Base-by-base conservation (phyloP, 2,888 invertebrate species). In the Noctua fimbriata region DNA sequence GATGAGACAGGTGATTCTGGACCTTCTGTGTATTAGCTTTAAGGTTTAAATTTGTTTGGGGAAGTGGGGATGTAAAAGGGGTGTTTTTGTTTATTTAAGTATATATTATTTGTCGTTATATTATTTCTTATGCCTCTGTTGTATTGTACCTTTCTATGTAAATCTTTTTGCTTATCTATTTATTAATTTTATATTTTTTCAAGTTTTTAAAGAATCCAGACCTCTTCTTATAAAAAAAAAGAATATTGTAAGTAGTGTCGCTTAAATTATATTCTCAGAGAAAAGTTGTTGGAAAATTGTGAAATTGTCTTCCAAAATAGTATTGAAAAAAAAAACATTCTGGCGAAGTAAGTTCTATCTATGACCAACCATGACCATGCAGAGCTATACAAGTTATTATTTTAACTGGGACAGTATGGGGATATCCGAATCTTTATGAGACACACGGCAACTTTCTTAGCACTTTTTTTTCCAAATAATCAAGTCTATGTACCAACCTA, bases 1-100 rank as follows among this genome's bases (percentile, higher is more conserved):
- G 99, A 99, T 94, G 99, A 99, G 97, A 98, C 99, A 92, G 99
- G 99, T 99, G 94, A 96, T 94, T 79, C 63, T 80, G 7, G 3
- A 82, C 69, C 72, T 73, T 88, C 69, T 78, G 0, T 73, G 0
- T 7, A 44, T 32, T 75, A 5, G 0, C 0, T 16, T 71, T 66
- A 78, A 71, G 69, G 49, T 69, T 72, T 1, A 73, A 47, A 41
- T 69, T 72, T 1, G 16, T 6, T 18, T 69, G 6, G 1, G n/a
- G 16, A 58, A 32, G 1, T 32, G 18, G 10, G 18, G 10, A 28
- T n/a, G 12, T 41, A 2, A 16, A 5, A 10, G 36, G 44, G 16
- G 1, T 6, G 9, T n/a, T 32, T 28, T 21, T 36, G n/a, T 73
- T 28, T 71, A 65, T 72, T 49, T 67, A 71, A 72, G 24, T 60